Evolutionary conservation across 1,140 invertebrate species (phyloP), one percentile per base, ranked within the genome.

Genomic region (Apis laboriosa): DNA sequence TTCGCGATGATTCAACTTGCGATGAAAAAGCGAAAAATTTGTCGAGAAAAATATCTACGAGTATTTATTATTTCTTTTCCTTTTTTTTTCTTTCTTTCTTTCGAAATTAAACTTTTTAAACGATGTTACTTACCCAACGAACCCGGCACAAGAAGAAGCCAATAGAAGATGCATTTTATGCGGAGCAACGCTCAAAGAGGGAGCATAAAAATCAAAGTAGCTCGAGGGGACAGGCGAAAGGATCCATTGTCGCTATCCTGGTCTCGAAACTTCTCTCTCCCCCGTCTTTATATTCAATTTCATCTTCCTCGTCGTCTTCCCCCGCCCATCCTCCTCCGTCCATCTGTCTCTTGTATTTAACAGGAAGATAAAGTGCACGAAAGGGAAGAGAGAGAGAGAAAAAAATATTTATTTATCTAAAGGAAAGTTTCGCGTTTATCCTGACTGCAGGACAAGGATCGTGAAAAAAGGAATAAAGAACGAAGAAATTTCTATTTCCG

Each of bases 401-500:
- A 76, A 77, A 76, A 77, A 82, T 82, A 64, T 82, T 82, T 83
- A 83, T 78, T 83, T 83, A 77, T 72, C 64, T 72, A 58, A 78
- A 78, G 68, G n/a, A 72, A 83, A 83, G 66, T 78, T 78, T 72
- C 67, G 28, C 75, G 76, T 83, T 77, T 70, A 63, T 63, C 67
- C 63, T 51, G 67, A 60, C 51, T 70, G 13, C 63, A 5, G 2
- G 75, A 78, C 66, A 71, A 84, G 82, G 78, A 56, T 75, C 77
- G 60, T 68, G 80, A 55, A 55, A 80, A 74, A 73, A 51, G 74
- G 66, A 72, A 84, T 84, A 84, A 87, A 66, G 66, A 49, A 53
- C 64, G 55, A 75, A 83, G 82, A 66, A 80, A 87, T 87, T 87
- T 84, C 85, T 84, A 77, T 77, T 85, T 82, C 79, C 61, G 49